These are phyloP conservation scores for Phytoseiulus persimilis DNA, from an alignment of 2,888 invertebrate genomes.

Conservation along the genomic window DNA sequence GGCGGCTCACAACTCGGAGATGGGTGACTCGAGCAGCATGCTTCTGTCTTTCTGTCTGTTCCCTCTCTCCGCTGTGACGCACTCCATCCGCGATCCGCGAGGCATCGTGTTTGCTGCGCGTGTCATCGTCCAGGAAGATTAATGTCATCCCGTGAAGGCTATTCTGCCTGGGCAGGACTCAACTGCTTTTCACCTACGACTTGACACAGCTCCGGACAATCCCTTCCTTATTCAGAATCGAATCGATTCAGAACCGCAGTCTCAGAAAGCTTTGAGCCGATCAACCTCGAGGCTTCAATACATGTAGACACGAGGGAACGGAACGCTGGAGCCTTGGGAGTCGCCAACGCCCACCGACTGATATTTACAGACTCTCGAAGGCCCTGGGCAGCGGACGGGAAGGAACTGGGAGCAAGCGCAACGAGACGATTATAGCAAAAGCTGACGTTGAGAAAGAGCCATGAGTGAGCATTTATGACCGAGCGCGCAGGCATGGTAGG, in stretches of 20 bases:
- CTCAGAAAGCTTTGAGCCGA: no score
- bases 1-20: no score
- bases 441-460: neutral
- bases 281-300: no score
- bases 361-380: neutral
- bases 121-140: neutral
- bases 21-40: no score
- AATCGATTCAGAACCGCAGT: no score
- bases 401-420: neutral
- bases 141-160: neutral
- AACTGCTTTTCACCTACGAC: neutral
- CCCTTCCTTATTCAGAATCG: no score
- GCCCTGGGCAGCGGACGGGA: neutral
- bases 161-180: neutral
- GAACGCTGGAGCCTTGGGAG: no score
- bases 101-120: neutral
- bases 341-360: no score
- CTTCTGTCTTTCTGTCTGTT: no score
- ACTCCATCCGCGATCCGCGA: neutral
- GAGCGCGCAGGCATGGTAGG: neutral
- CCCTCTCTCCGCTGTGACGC: no score
- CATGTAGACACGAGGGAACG: no score
- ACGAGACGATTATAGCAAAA: neutral
- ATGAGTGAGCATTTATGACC: neutral
- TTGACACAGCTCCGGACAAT: no score